phyloP scores from a whole-genome alignment of 2,113 vertebrate genomes.

The Semnopithecus entellus region DNA sequence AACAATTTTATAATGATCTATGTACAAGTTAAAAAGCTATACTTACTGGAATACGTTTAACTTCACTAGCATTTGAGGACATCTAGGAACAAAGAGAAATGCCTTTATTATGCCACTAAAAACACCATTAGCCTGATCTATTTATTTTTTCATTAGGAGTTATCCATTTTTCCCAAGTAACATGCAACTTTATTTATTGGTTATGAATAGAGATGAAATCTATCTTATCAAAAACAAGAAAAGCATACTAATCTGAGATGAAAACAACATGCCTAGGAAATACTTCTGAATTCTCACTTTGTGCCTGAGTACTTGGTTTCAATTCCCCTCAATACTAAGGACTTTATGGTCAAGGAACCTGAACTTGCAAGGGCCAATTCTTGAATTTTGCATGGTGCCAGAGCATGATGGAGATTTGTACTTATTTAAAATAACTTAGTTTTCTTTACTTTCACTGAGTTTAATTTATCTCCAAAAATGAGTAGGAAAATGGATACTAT shows the following conservation, averaged over 20 bases:
- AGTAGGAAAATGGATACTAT: background rate
- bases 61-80: conserved; percentile 70
- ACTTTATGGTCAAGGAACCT: background rate
- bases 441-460: background rate
- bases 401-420: background rate
- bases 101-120: conserved; percentile 53
- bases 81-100: conserved; percentile 69
- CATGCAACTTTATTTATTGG: background rate
- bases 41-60: conserved; percentile 80
- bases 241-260: background rate
- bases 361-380: background rate
- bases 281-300: background rate
- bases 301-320: background rate
- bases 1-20: conserved; percentile 15
- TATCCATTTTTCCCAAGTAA: conserved; percentile 18
- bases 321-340: background rate
- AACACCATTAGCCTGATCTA: conserved; percentile 36
- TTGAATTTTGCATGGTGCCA: background rate
- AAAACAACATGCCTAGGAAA: background rate
- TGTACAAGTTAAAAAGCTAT: conserved; percentile 29
- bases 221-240: background rate
- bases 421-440: background rate
- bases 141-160: conserved; percentile 41
- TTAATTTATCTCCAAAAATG: background rate
- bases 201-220: conserved; percentile 49